Conservation (phyloP, 1,140 invertebrate genomes). For the Zaprionus nigranus region DNA sequence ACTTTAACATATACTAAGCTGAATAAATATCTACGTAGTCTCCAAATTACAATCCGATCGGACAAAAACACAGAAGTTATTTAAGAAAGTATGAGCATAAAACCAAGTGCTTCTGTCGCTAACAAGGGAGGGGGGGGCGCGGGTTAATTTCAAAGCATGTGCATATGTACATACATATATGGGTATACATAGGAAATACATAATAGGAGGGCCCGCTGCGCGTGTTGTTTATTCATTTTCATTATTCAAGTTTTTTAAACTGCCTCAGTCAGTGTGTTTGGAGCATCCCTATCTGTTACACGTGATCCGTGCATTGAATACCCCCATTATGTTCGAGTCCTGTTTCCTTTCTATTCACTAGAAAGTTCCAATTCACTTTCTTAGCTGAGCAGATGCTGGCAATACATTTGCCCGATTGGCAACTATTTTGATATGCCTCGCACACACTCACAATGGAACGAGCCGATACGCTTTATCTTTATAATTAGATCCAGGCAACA, state of each 20-base stretch:
- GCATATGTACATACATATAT: too few relatives aligned
- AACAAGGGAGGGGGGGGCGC: too few relatives aligned
- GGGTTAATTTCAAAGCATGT: too few relatives aligned
- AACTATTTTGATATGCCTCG: slow-evolving; percentile 57
- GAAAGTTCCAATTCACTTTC: slow-evolving; percentile 8
- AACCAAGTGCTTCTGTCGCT: too few relatives aligned
- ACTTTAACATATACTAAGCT: too few relatives aligned
- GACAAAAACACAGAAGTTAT: too few relatives aligned
- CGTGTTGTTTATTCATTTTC: not conserved
- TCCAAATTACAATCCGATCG: too few relatives aligned
- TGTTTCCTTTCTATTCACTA: slow-evolving; percentile 6
- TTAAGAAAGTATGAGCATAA: too few relatives aligned
- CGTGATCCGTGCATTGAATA: slow-evolving; percentile 12
- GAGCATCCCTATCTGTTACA: not conserved
- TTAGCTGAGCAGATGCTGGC: slow-evolving; percentile 27
- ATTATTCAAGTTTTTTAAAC: not conserved
- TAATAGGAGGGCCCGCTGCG: too few relatives aligned
- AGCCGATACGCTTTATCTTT: slow-evolving; percentile 58
- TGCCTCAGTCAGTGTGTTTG: not conserved
- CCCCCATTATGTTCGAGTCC: not conserved
- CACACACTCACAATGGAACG: slow-evolving; percentile 34
- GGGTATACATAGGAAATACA: too few relatives aligned
- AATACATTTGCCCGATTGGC: slow-evolving; percentile 27
- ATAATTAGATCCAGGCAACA: slow-evolving; percentile 68
- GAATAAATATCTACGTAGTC: too few relatives aligned